Percentiles rank a stretch among this genome's conserved stretches.
Evolutionary conservation across 1,140 invertebrate genomes (phyloP).

Genomic region (Mesaphorura yosii): DNA sequence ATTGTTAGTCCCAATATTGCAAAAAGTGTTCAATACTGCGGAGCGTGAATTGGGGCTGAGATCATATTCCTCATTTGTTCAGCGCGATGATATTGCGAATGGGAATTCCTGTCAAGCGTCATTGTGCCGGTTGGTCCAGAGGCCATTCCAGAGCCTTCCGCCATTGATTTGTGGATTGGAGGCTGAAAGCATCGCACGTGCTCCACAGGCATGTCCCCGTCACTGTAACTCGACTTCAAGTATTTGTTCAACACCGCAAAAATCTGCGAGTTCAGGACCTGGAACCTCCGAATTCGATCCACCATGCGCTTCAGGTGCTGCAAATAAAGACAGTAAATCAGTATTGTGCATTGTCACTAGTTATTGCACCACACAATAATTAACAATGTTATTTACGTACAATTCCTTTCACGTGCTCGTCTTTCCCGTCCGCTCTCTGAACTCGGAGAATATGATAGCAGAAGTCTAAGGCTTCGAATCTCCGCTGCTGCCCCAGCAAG

Average conservation of each 20-base stretch:
- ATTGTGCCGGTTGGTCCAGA: slow-evolving; percentile 23
- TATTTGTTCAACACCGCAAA: slow-evolving; percentile 96
- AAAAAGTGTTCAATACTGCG: slow-evolving; percentile 10
- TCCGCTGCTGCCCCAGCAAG: slow-evolving; percentile 85
- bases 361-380: slow-evolving; percentile 3
- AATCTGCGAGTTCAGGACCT: slow-evolving; percentile 96
- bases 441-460: slow-evolving; percentile 96
- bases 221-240: slow-evolving; percentile 60
- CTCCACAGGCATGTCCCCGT: slow-evolving; percentile 79
- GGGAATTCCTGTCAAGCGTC: slow-evolving; percentile 27
- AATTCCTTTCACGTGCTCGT: slow-evolving; percentile 89
- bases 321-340: slow-evolving; percentile 34
- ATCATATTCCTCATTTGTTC: slow-evolving; percentile 41
- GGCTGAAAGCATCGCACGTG: slow-evolving; percentile 95
- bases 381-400: slow-evolving; percentile 51
- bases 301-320: slow-evolving; percentile 93
- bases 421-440: slow-evolving; percentile 91
- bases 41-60: slow-evolving; percentile 8
- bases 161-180: slow-evolving; percentile 65
- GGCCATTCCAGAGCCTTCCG: slow-evolving; percentile 31
- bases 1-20: too few relatives aligned
- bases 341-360: not conserved
- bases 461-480: slow-evolving; percentile 97
- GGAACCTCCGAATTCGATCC: slow-evolving; percentile 90
- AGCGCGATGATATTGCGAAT: slow-evolving; percentile 45